Evolutionary conservation across 2,888 invertebrate species (phyloP), one percentile per base, ranked within the genome.

Genomic region (Drosophila percnosoma): DNA sequence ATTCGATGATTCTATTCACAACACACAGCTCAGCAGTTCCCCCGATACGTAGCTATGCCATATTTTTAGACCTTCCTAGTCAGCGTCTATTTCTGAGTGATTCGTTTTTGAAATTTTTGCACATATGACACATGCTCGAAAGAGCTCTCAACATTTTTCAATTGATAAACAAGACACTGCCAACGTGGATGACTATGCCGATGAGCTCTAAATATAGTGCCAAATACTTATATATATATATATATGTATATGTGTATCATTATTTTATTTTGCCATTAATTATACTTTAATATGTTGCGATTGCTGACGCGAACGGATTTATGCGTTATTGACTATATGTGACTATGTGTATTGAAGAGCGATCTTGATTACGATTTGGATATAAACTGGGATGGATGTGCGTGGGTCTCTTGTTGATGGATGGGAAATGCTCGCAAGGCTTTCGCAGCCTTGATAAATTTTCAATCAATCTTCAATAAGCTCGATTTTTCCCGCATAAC

Each of bases 1-100:
- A 63, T 6, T 36, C 24, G 62, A 62, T 78, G 49, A 59, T 73
- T 42, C 42, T 38, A 15, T 27, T n/a, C 8, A 62, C 64, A 52
- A 52, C 53, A 40, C 13, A 45, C 45, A 45, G 21, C 21, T 45
- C 27, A 45, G 71, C 27, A 45, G 71, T 65, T 68, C 62, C 72
- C 72, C 51, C 70, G 64, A 79, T 77, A 66, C 64, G 66, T 79
- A 68, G 73, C 59, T 61, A 66, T 61, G 48, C 59, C 27, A 61
- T 85, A 85, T 89, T 87, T 90, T 73, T 89, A 89, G 90, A 87
- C 45, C 64, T 75, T 78, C 70, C 68, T 73, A 84, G 87, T 85
- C 85, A 85, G 48, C 69, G 29, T 81, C 89, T 85, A 85, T 89
- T 85, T 89, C 73, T 61, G 84, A 83, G 66, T 67, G 75, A 89